Evolutionary conservation across 1,140 invertebrate genomes (phyloP).

Genomic region (Drosophila carrolli): DNA sequence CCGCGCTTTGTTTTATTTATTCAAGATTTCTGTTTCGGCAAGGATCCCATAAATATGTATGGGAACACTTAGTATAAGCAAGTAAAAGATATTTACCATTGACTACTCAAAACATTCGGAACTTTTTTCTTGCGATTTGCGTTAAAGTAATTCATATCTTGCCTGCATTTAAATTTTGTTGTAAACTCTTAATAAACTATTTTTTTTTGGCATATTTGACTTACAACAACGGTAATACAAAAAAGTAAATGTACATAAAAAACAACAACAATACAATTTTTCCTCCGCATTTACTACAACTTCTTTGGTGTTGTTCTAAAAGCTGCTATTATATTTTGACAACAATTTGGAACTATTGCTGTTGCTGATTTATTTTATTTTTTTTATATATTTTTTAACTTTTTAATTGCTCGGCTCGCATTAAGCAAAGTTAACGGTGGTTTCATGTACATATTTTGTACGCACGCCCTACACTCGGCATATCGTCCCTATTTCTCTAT

Average conservation of each 20-base stretch:
- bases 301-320: slow-evolving; percentile 56
- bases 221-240: slow-evolving; percentile 51
- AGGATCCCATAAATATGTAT: slow-evolving; percentile 33
- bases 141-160: slow-evolving; percentile 51
- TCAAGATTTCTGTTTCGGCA: slow-evolving; percentile 12
- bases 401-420: slow-evolving; percentile 54
- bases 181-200: slow-evolving; percentile 49
- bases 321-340: slow-evolving; percentile 49
- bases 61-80: slow-evolving; percentile 21
- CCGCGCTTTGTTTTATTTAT: slow-evolving; percentile 2
- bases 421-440: slow-evolving; percentile 62
- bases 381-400: slow-evolving; percentile 21
- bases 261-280: slow-evolving; percentile 54
- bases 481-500: slow-evolving; percentile 14
- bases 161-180: slow-evolving; percentile 40
- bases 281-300: slow-evolving; percentile 42
- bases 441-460: slow-evolving; percentile 55
- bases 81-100: slow-evolving; percentile 22
- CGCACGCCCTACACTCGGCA: slow-evolving; percentile 35
- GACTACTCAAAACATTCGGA: slow-evolving; percentile 42
- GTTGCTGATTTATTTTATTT: slow-evolving; percentile 10
- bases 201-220: slow-evolving; percentile 48
- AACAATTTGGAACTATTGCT: slow-evolving; percentile 54
- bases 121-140: slow-evolving; percentile 44
- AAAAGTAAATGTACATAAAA: slow-evolving; percentile 55